Evolutionary conservation across 2,113 vertebrate genomes (phyloP).

Genomic region (Cololabis saira): DNA sequence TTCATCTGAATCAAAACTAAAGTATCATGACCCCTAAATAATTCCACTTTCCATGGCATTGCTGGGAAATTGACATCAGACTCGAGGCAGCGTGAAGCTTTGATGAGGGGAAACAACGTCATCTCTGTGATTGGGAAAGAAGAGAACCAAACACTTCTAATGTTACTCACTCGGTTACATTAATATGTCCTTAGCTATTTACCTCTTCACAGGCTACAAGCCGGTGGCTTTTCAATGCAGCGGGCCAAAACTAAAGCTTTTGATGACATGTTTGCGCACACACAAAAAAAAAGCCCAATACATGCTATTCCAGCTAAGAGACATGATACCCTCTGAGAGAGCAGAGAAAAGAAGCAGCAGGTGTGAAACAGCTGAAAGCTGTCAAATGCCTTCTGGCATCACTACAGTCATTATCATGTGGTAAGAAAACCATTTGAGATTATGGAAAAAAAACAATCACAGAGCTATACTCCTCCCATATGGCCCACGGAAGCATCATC

Average conservation of each 20-base stretch:
- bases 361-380: conserved; percentile 70
- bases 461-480: conserved; percentile 43
- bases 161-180: conserved; percentile 47
- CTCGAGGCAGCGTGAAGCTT: conserved; percentile 57
- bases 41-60: conserved; percentile 50
- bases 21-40: conserved; percentile 46
- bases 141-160: conserved; percentile 59
- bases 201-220: conserved; percentile 8
- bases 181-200: conserved; percentile 35
- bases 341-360: conserved; percentile 51
- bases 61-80: conserved; percentile 76
- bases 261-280: conserved; percentile 13
- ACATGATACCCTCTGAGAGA: conserved; percentile 14
- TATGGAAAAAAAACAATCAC: conserved; percentile 47
- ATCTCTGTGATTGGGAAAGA: conserved; percentile 58
- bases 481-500: conserved; percentile 45
- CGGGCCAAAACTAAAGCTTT: conserved; percentile 22
- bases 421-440: conserved; percentile 50
- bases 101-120: conserved; percentile 65
- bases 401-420: conserved; percentile 52
- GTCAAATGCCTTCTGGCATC: conserved; percentile 42
- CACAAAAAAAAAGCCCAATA: conserved; percentile 3
- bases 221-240: conserved; percentile 18
- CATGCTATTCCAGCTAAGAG: conserved; percentile 1
- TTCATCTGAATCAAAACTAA: conserved; percentile 36